These are phyloP conservation scores for Galago senegalensis DNA, from an alignment of 2,797 vertebrate genomes.

Conservation along the genomic window DNA sequence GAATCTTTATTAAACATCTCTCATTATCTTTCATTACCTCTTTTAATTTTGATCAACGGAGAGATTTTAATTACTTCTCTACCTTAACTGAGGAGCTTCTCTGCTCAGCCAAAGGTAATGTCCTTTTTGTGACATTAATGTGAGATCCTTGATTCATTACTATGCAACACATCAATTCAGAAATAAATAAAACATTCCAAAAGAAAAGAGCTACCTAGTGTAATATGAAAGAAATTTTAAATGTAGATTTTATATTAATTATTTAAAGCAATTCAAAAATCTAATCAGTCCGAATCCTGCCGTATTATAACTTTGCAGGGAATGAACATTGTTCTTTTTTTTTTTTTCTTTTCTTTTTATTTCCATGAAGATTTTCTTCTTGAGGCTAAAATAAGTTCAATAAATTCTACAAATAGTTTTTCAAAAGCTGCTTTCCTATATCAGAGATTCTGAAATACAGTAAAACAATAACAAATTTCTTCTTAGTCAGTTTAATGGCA, in stretches of 20 bases:
- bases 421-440: constrained; percentile 59
- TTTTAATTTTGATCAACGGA: constrained; percentile 25
- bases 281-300: constrained; percentile 51
- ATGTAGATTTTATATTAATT: constrained; percentile 58
- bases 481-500: background rate
- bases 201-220: constrained; percentile 15
- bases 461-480: background rate
- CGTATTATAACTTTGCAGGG: constrained; percentile 35
- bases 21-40: background rate
- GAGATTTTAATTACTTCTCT: constrained; percentile 13
- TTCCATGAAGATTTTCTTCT: constrained; percentile 78
- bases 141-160: constrained; percentile 38
- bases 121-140: background rate
- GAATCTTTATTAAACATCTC: background rate
- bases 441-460: constrained; percentile 62
- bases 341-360: constrained; percentile 30
- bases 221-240: constrained; percentile 70
- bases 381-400: constrained; percentile 63
- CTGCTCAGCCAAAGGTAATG: background rate
- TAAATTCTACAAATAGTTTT: constrained; percentile 74
- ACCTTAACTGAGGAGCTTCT: background rate
- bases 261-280: constrained; percentile 77
- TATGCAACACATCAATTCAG: background rate
- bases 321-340: constrained; percentile 71
- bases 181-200: constrained; percentile 41